Evolutionary conservation across 2,797 vertebrate species (phyloP).

Genomic region (Epinephelus awoara): DNA sequence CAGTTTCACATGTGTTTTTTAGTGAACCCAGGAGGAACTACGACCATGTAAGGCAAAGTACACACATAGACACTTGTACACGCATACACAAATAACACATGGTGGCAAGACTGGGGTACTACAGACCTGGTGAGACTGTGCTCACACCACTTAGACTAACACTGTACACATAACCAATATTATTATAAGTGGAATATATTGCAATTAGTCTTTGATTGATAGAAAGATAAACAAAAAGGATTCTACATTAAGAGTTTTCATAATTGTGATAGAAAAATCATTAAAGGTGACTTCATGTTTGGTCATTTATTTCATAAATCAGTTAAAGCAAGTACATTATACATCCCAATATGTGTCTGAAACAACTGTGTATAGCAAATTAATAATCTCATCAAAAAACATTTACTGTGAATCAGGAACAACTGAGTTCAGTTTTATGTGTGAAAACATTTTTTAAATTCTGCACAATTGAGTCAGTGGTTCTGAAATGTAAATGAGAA

Average conservation of each 20-base stretch:
- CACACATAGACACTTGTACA: background rate
- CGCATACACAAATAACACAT: background rate
- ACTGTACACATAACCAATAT: background rate
- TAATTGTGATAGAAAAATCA: background rate
- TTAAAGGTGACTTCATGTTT: background rate
- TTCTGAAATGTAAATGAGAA: background rate
- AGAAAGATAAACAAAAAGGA: background rate
- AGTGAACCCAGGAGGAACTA: conserved; percentile 52
- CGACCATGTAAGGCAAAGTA: background rate
- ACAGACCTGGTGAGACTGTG: background rate
- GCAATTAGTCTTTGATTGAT: background rate
- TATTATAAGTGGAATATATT: background rate
- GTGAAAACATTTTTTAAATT: background rate
- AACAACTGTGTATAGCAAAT: background rate
- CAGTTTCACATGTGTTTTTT: conserved; percentile 75
- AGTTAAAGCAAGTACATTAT: background rate
- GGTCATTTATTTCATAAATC: conserved; percentile 27
- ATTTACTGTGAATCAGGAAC: background rate
- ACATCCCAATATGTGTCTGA: background rate
- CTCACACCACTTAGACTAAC: background rate
- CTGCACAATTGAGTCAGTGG: background rate
- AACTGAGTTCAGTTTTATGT: background rate
- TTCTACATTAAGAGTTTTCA: background rate
- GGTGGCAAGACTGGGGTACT: background rate
- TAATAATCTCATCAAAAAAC: background rate